Percentiles rank a stretch among this genome's conserved stretches.
Evolutionary conservation across 2,888 invertebrate species (phyloP).

Genomic region (Adelphocoris suturalis): DNA sequence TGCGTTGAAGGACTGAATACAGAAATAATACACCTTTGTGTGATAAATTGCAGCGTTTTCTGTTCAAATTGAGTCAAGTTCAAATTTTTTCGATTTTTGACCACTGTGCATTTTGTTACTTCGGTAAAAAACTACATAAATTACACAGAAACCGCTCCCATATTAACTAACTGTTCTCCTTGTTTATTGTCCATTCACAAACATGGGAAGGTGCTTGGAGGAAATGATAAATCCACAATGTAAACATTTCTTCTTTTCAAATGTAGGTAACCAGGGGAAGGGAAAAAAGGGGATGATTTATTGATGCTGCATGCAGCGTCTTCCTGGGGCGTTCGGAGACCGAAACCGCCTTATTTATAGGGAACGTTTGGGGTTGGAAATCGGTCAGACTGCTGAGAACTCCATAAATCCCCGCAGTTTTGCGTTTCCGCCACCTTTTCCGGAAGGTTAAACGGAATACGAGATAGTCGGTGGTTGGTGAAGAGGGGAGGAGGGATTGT

Average conservation of each 20-base stretch:
- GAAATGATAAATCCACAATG: background rate
- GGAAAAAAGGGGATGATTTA: background rate
- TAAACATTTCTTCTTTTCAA: conserved; percentile 22
- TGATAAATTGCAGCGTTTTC: too few species aligned
- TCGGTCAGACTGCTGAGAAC: conserved; percentile 50
- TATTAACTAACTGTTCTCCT: too few species aligned
- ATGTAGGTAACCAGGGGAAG: conserved; percentile 9
- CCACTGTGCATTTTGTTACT: too few species aligned
- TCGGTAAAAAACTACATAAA: too few species aligned
- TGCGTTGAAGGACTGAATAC: too few species aligned
- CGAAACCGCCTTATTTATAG: background rate
- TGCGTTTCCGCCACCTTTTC: conserved; percentile 43
- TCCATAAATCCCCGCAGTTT: conserved; percentile 35
- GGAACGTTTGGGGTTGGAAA: conserved; percentile 3
- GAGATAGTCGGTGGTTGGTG: too few species aligned
- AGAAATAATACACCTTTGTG: too few species aligned
- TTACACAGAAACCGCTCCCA: too few species aligned
- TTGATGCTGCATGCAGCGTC: background rate
- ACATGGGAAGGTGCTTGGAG: background rate
- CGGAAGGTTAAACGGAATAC: background rate
- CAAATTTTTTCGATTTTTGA: too few species aligned
- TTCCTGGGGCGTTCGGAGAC: background rate
- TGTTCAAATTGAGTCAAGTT: too few species aligned
- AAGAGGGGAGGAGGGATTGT: too few species aligned
- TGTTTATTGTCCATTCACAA: background rate